Conservation (phyloP, 2,113 vertebrate species). For the Pygoscelis antarcticus region DNA sequence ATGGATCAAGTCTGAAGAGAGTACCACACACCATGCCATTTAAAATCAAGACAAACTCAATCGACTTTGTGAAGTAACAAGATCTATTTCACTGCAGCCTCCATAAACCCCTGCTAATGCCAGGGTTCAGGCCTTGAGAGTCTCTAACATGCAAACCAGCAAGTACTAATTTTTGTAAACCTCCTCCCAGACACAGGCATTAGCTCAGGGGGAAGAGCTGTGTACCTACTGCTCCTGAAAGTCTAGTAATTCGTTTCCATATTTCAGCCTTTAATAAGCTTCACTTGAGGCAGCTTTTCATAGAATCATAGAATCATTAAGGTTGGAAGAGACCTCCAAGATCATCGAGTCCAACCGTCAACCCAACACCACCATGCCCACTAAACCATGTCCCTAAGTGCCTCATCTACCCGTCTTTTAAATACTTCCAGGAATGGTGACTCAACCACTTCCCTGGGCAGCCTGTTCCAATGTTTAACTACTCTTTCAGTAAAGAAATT, state of each 20-base stretch:
- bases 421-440: too few species aligned
- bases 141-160: neutral
- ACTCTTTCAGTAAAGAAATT: too few species aligned
- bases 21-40: neutral
- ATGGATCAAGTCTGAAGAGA: neutral
- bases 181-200: neutral
- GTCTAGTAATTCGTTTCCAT: rapidly evolving
- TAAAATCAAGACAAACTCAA: conserved; percentile 10
- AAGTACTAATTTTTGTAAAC: neutral
- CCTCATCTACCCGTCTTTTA: too few species aligned
- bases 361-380: too few species aligned
- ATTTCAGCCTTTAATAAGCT: neutral
- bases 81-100: neutral
- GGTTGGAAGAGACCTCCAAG: too few species aligned
- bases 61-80: neutral
- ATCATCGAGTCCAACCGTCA: too few species aligned
- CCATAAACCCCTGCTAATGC: neutral
- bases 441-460: too few species aligned
- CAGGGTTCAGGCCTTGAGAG: neutral
- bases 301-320: too few species aligned
- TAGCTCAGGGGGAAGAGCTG: neutral
- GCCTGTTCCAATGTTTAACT: too few species aligned
- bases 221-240: neutral
- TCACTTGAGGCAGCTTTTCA: neutral
- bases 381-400: too few species aligned